Conservation (phyloP, 64 coral and sea anemone genomes). For the Astreopora myriophthalma region DNA sequence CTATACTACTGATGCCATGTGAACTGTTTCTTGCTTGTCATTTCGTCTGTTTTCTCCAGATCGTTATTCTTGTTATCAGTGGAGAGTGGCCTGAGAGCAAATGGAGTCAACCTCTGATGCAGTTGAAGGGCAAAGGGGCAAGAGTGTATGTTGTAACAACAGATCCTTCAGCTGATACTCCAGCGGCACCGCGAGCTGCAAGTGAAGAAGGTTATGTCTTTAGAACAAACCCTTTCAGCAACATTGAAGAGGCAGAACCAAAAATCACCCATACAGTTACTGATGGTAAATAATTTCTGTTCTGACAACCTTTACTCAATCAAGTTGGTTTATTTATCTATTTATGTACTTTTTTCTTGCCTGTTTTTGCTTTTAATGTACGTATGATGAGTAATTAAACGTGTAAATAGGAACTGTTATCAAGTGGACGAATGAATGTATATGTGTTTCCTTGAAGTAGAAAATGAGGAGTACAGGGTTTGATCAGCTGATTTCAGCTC, state of each 20-base stretch:
- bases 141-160: slow-evolving; percentile 14
- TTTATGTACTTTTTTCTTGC: no score
- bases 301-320: not conserved
- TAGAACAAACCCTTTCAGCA: slow-evolving; percentile 12
- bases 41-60: not conserved
- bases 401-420: no score
- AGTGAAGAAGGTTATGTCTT: slow-evolving; percentile 27
- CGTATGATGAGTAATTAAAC: no score
- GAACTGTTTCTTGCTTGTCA: no score
- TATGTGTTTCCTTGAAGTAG: no score
- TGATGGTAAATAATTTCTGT: not conserved
- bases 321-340: no score
- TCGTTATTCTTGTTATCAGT: slow-evolving; percentile 39
- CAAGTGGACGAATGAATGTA: no score
- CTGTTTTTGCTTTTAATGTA: no score
- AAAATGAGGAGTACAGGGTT: no score
- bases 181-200: not conserved
- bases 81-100: slow-evolving; percentile 34
- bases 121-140: slow-evolving; percentile 11
- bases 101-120: not conserved
- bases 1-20: no score
- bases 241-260: slow-evolving; percentile 23
- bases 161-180: slow-evolving; percentile 12
- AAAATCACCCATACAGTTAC: slow-evolving; percentile 19
- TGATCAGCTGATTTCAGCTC: no score